These are phyloP conservation scores for Petrocephalus microphthalmus DNA, from an alignment of 2,113 vertebrate genomes.

Conservation along the genomic window DNA sequence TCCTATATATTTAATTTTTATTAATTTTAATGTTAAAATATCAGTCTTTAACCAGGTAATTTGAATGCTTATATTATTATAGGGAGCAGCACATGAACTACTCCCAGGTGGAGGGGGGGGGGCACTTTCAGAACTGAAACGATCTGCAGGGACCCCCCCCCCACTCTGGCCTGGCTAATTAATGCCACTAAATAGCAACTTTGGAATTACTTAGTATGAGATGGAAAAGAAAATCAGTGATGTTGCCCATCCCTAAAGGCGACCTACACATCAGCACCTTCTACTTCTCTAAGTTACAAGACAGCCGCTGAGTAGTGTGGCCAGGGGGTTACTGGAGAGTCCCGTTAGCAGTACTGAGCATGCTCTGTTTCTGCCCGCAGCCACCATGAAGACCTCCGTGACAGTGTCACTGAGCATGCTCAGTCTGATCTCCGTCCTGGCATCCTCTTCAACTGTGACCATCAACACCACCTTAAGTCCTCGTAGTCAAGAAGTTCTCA, in stretches of 20 bases:
- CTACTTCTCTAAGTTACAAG: no score
- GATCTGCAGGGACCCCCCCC: background rate
- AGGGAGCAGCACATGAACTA: no score
- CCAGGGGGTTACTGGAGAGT: no score
- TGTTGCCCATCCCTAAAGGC: no score
- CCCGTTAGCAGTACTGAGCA: no score
- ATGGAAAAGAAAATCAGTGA: no score
- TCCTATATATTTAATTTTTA: background rate
- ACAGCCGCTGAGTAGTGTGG: no score
- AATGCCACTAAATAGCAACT: background rate
- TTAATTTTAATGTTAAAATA: background rate
- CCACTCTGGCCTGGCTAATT: background rate
- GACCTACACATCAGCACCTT: no score
- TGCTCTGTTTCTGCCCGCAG: constrained; percentile 18
- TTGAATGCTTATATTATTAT: no score
- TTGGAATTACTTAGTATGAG: no score
- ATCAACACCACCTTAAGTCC: background rate
- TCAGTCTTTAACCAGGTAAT: background rate
- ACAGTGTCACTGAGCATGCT: background rate
- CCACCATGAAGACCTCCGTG: constrained; percentile 24
- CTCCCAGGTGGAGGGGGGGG: no score
- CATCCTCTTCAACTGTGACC: background rate
- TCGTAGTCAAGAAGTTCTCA: background rate
- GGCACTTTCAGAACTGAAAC: background rate
- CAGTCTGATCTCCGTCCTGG: constrained; percentile 8